phyloP scores from a whole-genome alignment of 2,797 vertebrate genomes.

The Bovichtus variegatus region DNA sequence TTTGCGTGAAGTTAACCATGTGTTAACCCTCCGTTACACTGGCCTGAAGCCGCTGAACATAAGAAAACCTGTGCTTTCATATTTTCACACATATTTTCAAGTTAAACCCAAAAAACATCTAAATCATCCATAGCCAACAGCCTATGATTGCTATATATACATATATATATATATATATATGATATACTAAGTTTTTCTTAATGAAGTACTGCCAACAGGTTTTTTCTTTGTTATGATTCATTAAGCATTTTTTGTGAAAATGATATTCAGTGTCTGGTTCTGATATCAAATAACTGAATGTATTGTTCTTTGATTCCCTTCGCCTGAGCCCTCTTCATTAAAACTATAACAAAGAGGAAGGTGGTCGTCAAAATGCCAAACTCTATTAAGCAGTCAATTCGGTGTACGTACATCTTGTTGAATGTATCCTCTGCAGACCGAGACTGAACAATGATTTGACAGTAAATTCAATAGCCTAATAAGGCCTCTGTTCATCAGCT shows the following conservation, averaged over 20 bases:
- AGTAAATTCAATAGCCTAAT: constrained; percentile 46
- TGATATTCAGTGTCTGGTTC: neutral
- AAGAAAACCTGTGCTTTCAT: neutral
- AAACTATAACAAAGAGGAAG: constrained; percentile 3
- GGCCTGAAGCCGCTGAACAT: no score
- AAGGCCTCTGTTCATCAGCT: constrained; percentile 30
- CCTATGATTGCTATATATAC: neutral
- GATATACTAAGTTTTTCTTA: neutral
- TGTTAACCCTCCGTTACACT: no score
- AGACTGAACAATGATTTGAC: constrained; percentile 25
- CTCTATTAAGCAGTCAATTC: constrained; percentile 15
- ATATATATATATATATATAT: neutral
- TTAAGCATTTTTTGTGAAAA: neutral
- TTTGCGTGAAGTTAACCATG: neutral
- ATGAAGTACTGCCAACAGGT: neutral
- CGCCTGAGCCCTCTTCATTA: neutral
- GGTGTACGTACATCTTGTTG: constrained; percentile 40
- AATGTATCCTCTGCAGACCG: constrained; percentile 26
- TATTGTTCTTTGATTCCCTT: constrained; percentile 18
- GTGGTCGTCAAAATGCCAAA: constrained; percentile 33
- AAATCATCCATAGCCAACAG: neutral
- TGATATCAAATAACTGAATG: neutral
- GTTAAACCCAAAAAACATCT: neutral
- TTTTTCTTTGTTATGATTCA: neutral
- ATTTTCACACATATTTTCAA: neutral